These are phyloP conservation scores for Synaphobranchus kaupii DNA, from an alignment of 2,797 vertebrate species.

Conservation along the genomic window DNA sequence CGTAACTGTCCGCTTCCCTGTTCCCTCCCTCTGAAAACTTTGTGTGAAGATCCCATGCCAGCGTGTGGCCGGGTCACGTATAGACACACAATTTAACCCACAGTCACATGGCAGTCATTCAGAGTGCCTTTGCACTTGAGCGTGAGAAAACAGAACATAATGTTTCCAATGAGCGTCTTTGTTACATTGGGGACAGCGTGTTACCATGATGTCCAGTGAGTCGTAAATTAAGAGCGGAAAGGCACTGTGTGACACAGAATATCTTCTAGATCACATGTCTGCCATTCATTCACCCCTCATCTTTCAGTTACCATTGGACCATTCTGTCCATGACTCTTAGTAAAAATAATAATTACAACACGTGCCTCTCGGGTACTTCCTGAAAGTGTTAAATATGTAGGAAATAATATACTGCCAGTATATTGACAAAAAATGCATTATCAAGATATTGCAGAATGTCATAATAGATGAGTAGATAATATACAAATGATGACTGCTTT, in stretches of 20 bases:
- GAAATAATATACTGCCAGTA: background rate
- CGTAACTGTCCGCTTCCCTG: background rate
- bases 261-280: background rate
- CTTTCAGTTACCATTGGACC: background rate
- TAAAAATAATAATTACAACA: background rate
- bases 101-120: background rate
- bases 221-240: background rate
- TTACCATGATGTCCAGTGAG: background rate
- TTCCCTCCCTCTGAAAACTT: background rate
- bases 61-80: background rate
- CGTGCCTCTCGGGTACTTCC: background rate
- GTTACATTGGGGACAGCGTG: constrained; percentile 1
- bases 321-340: background rate
- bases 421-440: background rate
- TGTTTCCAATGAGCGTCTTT: background rate
- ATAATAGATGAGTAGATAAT: background rate
- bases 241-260: background rate
- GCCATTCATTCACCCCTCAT: background rate
- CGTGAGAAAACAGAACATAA: background rate
- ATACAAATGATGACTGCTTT: background rate
- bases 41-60: background rate
- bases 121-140: background rate
- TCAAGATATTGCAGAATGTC: background rate
- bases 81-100: background rate
- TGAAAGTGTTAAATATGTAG: background rate